phyloP scores from a whole-genome alignment of 2,797 vertebrate species.

The Falco concolor region DNA sequence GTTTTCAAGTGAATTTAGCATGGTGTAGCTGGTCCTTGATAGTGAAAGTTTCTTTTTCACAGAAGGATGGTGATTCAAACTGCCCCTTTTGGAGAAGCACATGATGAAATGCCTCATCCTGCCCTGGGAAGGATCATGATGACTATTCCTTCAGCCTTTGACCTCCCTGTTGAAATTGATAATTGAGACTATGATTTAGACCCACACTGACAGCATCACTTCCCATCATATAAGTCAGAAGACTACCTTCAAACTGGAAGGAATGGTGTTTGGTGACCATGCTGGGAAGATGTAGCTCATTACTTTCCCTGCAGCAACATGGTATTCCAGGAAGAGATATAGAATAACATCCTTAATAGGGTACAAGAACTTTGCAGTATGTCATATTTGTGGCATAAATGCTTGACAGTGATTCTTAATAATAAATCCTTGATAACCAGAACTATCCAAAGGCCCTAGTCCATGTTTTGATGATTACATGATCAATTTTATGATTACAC shows the following conservation, averaged over 20 bases:
- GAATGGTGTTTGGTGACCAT: neutral
- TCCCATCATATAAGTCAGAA: neutral
- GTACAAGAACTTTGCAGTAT: neutral
- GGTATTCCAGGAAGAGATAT: neutral
- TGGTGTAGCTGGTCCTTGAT: neutral
- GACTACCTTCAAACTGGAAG: neutral
- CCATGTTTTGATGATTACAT: neutral
- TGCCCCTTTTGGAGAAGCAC: neutral
- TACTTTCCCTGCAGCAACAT: neutral
- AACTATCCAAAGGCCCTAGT: neutral
- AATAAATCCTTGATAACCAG: neutral
- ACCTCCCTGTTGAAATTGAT: neutral
- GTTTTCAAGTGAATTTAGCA: neutral
- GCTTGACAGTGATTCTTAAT: neutral
- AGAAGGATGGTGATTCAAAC: neutral
- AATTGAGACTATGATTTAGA: neutral
- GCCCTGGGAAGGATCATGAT: fast-evolving
- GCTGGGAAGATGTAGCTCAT: neutral
- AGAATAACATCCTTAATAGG: neutral
- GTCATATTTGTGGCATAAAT: neutral
- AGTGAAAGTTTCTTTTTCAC: neutral
- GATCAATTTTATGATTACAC: neutral
- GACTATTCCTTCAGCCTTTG: neutral
- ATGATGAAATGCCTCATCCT: neutral
- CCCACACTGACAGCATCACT: neutral